Conservation (phyloP, 2,888 invertebrate species). For the Tortrix viridana region DNA sequence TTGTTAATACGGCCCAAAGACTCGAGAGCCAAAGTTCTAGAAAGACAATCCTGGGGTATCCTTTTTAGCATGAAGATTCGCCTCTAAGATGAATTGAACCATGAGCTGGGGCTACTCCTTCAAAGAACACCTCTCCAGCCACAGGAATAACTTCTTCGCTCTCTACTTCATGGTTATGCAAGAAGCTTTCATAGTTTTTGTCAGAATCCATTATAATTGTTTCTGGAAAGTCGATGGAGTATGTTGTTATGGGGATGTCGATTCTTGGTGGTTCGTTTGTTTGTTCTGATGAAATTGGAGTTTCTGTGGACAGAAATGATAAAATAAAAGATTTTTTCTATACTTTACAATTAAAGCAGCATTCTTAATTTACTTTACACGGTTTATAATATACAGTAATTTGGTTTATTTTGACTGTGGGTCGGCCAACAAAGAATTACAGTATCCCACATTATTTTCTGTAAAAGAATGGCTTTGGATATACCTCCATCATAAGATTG, state of each 20-base stretch:
- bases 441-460: too few relatives aligned
- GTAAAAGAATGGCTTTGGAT: too few relatives aligned
- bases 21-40: too few relatives aligned
- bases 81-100: conserved; percentile 16
- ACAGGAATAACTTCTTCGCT: not conserved
- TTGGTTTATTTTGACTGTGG: too few relatives aligned
- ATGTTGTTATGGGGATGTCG: conserved; percentile 1
- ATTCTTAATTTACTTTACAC: too few relatives aligned
- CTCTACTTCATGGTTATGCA: not conserved
- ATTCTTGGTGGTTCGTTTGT: not conserved
- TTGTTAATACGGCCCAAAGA: too few relatives aligned
- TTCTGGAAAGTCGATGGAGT: not conserved
- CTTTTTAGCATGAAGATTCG: not conserved
- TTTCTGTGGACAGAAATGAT: not conserved
- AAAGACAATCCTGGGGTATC: too few relatives aligned
- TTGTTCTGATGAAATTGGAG: not conserved
- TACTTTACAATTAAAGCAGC: too few relatives aligned
- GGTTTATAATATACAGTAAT: too few relatives aligned
- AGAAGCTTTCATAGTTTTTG: conserved; percentile 10
- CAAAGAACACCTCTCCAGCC: not conserved
- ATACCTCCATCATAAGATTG: too few relatives aligned
- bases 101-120: conserved; percentile 4
- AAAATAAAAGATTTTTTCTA: too few relatives aligned
- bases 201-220: not conserved
- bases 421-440: too few relatives aligned